Evolutionary conservation across 2,113 vertebrate species (phyloP), one percentile per base, ranked within the genome.

Genomic region (Psittacula cyanocephala): DNA sequence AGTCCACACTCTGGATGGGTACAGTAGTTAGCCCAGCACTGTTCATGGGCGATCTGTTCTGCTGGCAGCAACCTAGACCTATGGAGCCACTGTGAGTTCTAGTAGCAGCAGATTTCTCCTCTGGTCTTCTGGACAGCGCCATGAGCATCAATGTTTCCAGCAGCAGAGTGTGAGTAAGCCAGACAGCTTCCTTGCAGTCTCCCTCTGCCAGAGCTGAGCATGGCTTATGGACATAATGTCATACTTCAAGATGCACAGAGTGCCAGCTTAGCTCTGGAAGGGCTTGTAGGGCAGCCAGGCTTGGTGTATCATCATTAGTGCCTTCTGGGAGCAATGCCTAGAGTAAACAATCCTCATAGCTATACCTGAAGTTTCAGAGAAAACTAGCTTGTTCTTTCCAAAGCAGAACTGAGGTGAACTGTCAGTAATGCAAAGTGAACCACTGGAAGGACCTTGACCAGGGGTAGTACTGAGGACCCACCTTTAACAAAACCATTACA

Each of bases 121-220:
- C 25, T 63, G 55, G n/a, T 84, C 37, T 79, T 71, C 65, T 70
- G 84, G 44, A 64, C 50, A 81, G 17, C 65, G 64, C 25, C 11
- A 25, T 28, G 70, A 81, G 71, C 78, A 91, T 8, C 3, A 1
- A 17, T 53, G 65, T 16, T 87, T 78, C 50, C 52, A 91, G 70
- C 52, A 89, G 50, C 62, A 91, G 35, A 63, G 41, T 17, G 6
- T 55, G 60, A 88, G 13, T 77, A 81, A 78, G 46, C 10, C 68
- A 94, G 20, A 70, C 17, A 41, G 6, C 35, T 91, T 64, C 57
- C 33, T 55, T 75, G 43, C 25, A 75, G 37, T 15, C 35, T 75
- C 64, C 74, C 24, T 70, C 0, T 0, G 47, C 31, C 35, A 28
- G 39, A 86, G 18, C 0, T 78, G 65, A 85, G 41, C 25, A 55